These are phyloP conservation scores for Caenorhabditis wallacei DNA, from an alignment of 2,888 invertebrate species.

Conservation along the genomic window DNA sequence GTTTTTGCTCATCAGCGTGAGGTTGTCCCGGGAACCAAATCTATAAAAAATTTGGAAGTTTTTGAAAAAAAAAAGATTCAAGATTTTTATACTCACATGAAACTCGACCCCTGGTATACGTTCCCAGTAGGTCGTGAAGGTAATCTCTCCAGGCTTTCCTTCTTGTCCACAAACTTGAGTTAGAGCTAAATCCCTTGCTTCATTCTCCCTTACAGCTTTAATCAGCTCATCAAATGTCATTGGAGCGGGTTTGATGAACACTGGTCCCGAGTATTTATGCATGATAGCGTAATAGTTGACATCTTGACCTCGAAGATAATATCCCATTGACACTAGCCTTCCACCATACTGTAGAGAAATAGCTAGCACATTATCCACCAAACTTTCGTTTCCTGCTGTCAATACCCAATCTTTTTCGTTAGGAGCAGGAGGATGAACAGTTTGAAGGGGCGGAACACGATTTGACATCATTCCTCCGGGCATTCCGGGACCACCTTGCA, in stretches of 20 bases:
- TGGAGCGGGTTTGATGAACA: conserved; percentile 82
- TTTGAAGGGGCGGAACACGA: conserved; percentile 65
- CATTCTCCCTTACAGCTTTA: conserved; percentile 80
- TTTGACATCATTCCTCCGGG: conserved; percentile 40
- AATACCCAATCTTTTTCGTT: conserved; percentile 82
- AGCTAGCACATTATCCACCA: conserved; percentile 80
- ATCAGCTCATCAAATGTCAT: conserved; percentile 80
- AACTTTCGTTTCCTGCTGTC: conserved; percentile 76
- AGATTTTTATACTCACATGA: conserved; percentile 64
- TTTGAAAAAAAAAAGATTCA: not conserved
- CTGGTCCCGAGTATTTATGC: conserved; percentile 80
- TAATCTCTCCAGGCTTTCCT: conserved; percentile 74
- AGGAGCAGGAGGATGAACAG: conserved; percentile 79
- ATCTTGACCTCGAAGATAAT: conserved; percentile 66
- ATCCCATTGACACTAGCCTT: conserved; percentile 81
- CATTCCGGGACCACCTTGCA: conserved; percentile 35
- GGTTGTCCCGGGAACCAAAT: conserved; percentile 82
- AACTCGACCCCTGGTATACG: conserved; percentile 78
- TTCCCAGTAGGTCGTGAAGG: conserved; percentile 82
- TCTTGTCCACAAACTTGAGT: conserved; percentile 83
- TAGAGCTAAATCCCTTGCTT: conserved; percentile 79
- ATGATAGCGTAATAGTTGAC: conserved; percentile 81
- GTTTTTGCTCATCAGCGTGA: conserved; percentile 78
- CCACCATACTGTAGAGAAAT: conserved; percentile 79
- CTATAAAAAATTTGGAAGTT: conserved; percentile 56